Percentiles rank a stretch among this genome's conserved stretches.
Conservation (phyloP, 2,797 vertebrate genomes). For the Paramormyrops hopkinsi region DNA sequence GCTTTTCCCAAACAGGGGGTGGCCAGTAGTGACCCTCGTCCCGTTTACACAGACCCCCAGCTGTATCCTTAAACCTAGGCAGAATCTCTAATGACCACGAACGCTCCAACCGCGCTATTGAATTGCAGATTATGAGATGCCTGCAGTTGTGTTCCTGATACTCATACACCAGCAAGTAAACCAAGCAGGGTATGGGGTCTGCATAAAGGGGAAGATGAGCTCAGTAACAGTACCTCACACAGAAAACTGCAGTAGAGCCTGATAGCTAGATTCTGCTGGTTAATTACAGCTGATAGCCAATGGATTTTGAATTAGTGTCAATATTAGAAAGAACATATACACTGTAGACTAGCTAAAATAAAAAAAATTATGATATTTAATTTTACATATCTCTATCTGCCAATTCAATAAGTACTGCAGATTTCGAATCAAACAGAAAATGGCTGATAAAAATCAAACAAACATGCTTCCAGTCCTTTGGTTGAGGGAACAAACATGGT, state of each 20-base stretch:
- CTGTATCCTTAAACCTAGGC: neutral
- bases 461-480: constrained; percentile 19
- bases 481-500: neutral
- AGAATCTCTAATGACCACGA: neutral
- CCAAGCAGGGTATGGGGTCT: constrained; percentile 49
- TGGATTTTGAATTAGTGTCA: neutral
- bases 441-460: constrained; percentile 9
- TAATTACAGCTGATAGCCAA: neutral
- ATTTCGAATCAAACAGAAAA: constrained; percentile 24
- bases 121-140: neutral
- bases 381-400: neutral
- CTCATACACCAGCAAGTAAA: neutral
- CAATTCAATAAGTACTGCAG: constrained; percentile 25
- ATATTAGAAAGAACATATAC: neutral
- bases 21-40: constrained; percentile 47
- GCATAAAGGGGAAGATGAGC: constrained; percentile 66
- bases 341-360: neutral
- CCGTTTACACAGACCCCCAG: constrained; percentile 63
- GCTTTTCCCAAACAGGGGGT: constrained; percentile 57
- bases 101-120: neutral
- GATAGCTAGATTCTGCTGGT: neutral
- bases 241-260: constrained; percentile 63
- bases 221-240: constrained; percentile 56
- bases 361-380: neutral
- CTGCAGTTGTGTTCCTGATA: neutral